phyloP scores from a whole-genome alignment of 2,888 invertebrate species.

The Rhorus exstirpatorius region DNA sequence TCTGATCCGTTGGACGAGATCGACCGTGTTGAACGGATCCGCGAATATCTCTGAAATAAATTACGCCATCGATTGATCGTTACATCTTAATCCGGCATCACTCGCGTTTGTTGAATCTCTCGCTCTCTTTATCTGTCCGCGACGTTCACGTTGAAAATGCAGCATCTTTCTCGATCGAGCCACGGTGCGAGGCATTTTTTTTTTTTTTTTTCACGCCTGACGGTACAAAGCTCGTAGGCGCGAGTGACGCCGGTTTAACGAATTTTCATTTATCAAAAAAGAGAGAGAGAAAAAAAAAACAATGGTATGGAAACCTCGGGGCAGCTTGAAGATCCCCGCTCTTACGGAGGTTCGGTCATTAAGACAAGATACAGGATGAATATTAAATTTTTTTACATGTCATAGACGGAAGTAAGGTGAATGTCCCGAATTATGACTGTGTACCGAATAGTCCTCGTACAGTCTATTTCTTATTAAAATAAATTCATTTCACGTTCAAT shows the following conservation, averaged over 20 bases:
- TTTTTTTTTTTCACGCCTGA: not conserved
- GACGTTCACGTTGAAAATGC: constrained; percentile 70
- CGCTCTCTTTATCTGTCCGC: not conserved
- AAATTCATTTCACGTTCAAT: too few relatives aligned
- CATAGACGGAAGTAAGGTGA: too few relatives aligned
- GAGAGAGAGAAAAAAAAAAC: constrained; percentile 25
- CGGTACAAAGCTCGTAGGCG: constrained; percentile 26
- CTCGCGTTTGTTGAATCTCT: constrained; percentile 38
- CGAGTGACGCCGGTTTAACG: constrained; percentile 64
- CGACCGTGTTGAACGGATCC: constrained; percentile 52
- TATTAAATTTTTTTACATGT: too few relatives aligned
- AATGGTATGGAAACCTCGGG: constrained; percentile 32
- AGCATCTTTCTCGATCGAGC: constrained; percentile 54
- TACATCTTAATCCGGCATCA: constrained; percentile 57
- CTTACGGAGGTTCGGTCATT: constrained; percentile 16
- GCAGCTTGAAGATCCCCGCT: constrained; percentile 36
- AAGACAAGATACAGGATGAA: too few relatives aligned
- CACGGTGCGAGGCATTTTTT: not conserved
- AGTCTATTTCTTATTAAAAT: too few relatives aligned
- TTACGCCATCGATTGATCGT: constrained; percentile 46
- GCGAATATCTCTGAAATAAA: constrained; percentile 59
- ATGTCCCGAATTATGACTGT: too few relatives aligned
- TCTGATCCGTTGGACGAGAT: constrained; percentile 45
- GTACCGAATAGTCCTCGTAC: too few relatives aligned
- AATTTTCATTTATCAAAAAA: constrained; percentile 22